Evolutionary conservation across 2,797 vertebrate genomes (phyloP).

Genomic region (Streptopelia turtur): DNA sequence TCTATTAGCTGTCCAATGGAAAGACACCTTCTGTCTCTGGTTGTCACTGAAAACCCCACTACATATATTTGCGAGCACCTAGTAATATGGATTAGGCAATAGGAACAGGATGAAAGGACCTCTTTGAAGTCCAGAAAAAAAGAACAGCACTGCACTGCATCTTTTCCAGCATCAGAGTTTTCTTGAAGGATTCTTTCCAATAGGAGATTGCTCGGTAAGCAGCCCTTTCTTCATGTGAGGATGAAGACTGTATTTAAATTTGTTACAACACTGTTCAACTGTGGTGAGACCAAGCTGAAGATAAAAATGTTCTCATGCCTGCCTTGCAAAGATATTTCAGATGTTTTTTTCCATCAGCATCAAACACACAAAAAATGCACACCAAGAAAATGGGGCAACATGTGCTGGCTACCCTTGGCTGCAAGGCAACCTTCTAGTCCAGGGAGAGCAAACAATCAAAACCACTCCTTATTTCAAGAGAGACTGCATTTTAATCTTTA

Average conservation of each 20-base stretch:
- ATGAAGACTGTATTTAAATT: background rate
- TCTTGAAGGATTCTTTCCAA: background rate
- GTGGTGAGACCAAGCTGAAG: background rate
- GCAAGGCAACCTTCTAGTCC: background rate
- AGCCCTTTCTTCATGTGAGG: fast-evolving
- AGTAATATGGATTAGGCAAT: background rate
- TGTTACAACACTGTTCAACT: fast-evolving
- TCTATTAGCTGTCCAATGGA: background rate
- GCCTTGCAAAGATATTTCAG: background rate
- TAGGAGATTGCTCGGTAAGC: background rate
- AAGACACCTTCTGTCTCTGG: background rate
- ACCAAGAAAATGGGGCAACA: fast-evolving
- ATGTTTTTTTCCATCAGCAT: background rate
- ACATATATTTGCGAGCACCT: background rate
- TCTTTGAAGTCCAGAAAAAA: background rate
- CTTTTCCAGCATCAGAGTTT: background rate
- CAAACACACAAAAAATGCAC: background rate
- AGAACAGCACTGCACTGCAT: fast-evolving
- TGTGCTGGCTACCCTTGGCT: background rate
- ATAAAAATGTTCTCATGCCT: background rate
- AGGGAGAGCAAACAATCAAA: background rate
- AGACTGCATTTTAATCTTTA: background rate
- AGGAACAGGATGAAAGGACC: background rate
- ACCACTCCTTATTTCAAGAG: fast-evolving
- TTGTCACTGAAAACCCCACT: background rate